phyloP scores from a whole-genome alignment of 1,140 invertebrate species.

The Scaptomyza pallida region DNA sequence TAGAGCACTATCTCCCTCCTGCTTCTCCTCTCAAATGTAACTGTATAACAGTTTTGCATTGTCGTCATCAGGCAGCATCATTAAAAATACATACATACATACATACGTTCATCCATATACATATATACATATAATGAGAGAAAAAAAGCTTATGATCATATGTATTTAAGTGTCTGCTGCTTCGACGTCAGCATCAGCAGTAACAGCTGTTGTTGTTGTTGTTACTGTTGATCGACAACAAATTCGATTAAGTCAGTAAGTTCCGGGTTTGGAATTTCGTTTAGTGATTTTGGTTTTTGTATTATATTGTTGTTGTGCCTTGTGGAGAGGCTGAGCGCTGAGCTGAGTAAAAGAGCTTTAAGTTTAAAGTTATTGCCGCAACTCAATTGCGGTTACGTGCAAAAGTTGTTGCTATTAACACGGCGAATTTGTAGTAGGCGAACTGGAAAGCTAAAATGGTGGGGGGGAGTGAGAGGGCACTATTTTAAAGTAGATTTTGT shows the following conservation, averaged over 20 bases:
- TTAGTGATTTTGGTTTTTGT: conserved; percentile 52
- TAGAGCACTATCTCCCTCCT: too few species aligned
- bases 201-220: conserved; percentile 43
- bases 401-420: conserved; percentile 35
- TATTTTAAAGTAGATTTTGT: conserved; percentile 27
- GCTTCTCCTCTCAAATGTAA: conserved; percentile 11
- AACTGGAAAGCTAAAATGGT: not conserved
- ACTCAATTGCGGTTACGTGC: conserved; percentile 45
- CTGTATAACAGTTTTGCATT: conserved; percentile 41
- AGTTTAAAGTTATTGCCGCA: conserved; percentile 45
- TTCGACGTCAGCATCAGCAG: conserved; percentile 41
- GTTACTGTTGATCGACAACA: conserved; percentile 68
- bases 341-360: conserved; percentile 15
- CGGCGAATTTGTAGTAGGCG: conserved; percentile 4
- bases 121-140: conserved; percentile 5
- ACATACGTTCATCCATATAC: conserved; percentile 2
- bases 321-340: conserved; percentile 19
- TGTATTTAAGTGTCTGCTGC: conserved; percentile 42
- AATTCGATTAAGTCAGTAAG: conserved; percentile 77
- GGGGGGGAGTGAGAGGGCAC: not conserved
- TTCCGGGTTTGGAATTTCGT: conserved; percentile 79
- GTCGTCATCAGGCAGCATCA: conserved; percentile 50
- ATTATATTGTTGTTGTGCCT: conserved; percentile 32
- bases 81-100: conserved; percentile 4
- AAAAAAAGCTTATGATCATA: conserved; percentile 34